Percentiles rank a stretch among this genome's conserved stretches.
Conservation (phyloP, 1,140 invertebrate genomes). For the Drosophila bocqueti region DNA sequence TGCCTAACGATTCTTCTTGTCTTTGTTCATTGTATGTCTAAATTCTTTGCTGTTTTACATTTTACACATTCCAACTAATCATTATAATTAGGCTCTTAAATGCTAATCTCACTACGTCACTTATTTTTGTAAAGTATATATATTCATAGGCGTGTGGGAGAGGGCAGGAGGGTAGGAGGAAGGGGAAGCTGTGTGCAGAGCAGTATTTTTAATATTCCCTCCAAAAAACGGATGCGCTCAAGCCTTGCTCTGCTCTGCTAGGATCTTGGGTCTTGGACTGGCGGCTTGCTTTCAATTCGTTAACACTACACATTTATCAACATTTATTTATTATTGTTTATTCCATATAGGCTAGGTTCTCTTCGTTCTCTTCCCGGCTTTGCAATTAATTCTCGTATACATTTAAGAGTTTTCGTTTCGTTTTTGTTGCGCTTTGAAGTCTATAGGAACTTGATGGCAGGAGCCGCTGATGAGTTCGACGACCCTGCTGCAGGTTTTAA, state of each 20-base stretch:
- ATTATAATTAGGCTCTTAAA: slow-evolving; percentile 74
- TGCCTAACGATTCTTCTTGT: slow-evolving; percentile 46
- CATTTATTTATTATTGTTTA: slow-evolving; percentile 69
- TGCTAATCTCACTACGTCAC: slow-evolving; percentile 77
- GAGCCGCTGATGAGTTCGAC: slow-evolving; percentile 5
- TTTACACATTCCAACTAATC: slow-evolving; percentile 67
- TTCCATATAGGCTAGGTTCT: slow-evolving; percentile 46
- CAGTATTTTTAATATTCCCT: not conserved
- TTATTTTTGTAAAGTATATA: slow-evolving; percentile 57
- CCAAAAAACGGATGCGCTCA: slow-evolving; percentile 23
- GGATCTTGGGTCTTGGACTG: slow-evolving; percentile 12
- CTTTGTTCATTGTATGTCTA: slow-evolving; percentile 82
- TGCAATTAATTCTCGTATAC: slow-evolving; percentile 71
- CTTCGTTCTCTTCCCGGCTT: slow-evolving; percentile 23
- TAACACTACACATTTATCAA: slow-evolving; percentile 84
- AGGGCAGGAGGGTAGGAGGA: not conserved
- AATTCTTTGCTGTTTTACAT: slow-evolving; percentile 75
- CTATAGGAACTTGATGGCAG: slow-evolving; percentile 70
- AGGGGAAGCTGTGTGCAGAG: slow-evolving; percentile 27
- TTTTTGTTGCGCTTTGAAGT: slow-evolving; percentile 58
- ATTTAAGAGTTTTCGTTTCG: slow-evolving; percentile 37
- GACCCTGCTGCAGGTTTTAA: slow-evolving; percentile 31
- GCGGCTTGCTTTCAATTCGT: slow-evolving; percentile 44
- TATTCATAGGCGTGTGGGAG: slow-evolving; percentile 34
- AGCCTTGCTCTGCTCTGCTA: slow-evolving; percentile 46